Evolutionary conservation across 1,140 invertebrate species (phyloP), one percentile per base, ranked within the genome.

Genomic region (Drosophila bocqueti): DNA sequence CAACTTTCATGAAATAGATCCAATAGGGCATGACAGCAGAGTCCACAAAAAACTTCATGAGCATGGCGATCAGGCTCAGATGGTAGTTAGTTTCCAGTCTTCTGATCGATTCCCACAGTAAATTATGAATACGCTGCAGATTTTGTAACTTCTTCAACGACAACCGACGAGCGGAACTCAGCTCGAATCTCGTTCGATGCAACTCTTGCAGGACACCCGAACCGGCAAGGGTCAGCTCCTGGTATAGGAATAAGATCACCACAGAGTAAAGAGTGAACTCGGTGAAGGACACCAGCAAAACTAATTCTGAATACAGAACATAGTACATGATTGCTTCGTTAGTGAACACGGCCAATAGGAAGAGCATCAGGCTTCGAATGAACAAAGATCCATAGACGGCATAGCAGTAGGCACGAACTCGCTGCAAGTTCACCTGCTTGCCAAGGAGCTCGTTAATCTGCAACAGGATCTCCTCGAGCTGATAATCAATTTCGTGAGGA

Each of bases 1-100:
- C 31, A 4, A 57, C 4, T 1, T 42, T 8, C 21, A 59, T 76
- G 5, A 90, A 42, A 31, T 67, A 81, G 0, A 79, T 46, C 84
- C 84, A 89, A 43, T 84, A 89, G 10, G 78, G 77, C 60, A 84
- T 0, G 0, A 68, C 34, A 0, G 71, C 50, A 0, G 45, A 66
- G 16, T 90, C 81, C 49, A 81, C 26, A 34, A 89, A 84, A 8
- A 59, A 54, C 43, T 73, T 89, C 0, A 84, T 2, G 40, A 79
- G 21, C n/a, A 73, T 5, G 0, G n/a, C 11, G 3, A 76, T 47
- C 16, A 90, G 36, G 29, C 84, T 90, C 0, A 75, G 49, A 4
- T 42, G 26, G n/a, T 89, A 89, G 49, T 79, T 63, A 3, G 6
- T 8, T 26, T 89, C 85, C 3, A 89, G 40, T 0, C 26, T 34